Conservation (phyloP, 2,888 invertebrate species). For the Agrilus biguttatus region DNA sequence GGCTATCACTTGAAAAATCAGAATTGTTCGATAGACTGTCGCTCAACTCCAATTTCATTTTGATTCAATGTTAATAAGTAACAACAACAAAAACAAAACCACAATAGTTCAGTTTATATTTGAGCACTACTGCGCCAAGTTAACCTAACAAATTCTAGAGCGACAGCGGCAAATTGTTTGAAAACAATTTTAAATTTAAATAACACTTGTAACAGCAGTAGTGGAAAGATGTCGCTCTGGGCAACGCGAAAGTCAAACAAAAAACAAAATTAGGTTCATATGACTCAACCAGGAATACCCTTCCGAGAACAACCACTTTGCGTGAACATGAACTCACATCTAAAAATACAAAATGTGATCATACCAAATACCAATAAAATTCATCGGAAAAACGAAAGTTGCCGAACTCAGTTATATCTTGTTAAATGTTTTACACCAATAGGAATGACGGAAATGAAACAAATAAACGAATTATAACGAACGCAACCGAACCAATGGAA, state of each 20-base stretch:
- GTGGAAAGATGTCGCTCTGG: constrained; percentile 7
- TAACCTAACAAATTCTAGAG: too few species aligned
- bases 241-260: constrained; percentile 10
- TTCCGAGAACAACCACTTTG: constrained; percentile 26
- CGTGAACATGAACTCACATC: constrained; percentile 28
- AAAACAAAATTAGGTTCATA: constrained; percentile 22
- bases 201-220: constrained; percentile 13
- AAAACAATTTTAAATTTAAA: constrained; percentile 4
- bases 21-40: constrained; percentile 30
- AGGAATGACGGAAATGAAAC: background rate
- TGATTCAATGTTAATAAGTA: constrained; percentile 5
- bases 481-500: constrained; percentile 3
- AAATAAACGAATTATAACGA: constrained; percentile 5
- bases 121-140: too few species aligned
- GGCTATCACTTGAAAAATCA: constrained; percentile 31
- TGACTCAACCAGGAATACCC: constrained; percentile 25
- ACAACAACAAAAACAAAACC: background rate
- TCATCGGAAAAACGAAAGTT: constrained; percentile 1
- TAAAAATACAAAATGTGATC: constrained; percentile 26
- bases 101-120: too few species aligned
- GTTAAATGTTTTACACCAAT: constrained; percentile 10
- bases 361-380: constrained; percentile 1
- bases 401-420: background rate
- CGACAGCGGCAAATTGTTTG: too few species aligned
- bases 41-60: constrained; percentile 29